Evolutionary conservation across 2,797 vertebrate species (phyloP).

Genomic region (Halcyon smyrnensis): DNA sequence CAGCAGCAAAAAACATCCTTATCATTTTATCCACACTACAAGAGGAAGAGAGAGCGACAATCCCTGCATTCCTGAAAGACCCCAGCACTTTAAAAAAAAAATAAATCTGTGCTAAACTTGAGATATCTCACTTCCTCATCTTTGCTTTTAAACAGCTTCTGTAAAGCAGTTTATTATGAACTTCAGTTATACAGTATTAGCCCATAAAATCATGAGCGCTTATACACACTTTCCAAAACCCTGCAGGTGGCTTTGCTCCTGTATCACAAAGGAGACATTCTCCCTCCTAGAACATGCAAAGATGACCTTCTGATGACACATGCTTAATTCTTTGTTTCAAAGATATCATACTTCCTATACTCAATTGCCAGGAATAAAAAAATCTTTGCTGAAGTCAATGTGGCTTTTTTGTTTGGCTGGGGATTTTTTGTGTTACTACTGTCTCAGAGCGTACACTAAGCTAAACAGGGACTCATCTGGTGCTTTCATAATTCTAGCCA

Average conservation of each 20-base stretch:
- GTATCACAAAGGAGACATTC: not conserved
- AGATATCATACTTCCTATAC: not conserved
- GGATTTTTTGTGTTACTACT: not conserved
- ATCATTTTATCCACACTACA: not conserved
- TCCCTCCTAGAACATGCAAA: not conserved
- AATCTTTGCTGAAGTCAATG: not conserved
- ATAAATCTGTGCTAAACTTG: not conserved
- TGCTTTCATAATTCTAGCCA: not conserved
- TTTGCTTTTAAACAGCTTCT: not conserved
- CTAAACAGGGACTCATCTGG: not conserved
- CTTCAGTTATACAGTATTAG: not conserved
- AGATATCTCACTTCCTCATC: not conserved
- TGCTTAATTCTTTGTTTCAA: not conserved
- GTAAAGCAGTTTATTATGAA: not conserved
- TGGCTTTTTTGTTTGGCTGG: too few species aligned
- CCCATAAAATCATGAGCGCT: not conserved
- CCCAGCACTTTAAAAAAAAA: not conserved
- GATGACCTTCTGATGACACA: not conserved
- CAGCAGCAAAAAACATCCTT: not conserved
- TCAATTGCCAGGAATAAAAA: not conserved
- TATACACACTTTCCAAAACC: not conserved
- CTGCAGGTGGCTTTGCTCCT: not conserved
- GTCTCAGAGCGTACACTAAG: not conserved
- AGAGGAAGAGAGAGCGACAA: not conserved
- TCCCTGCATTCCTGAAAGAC: not conserved